Evolutionary conservation across 2,113 vertebrate genomes (phyloP).

Genomic region (Dromaius novaehollandiae): DNA sequence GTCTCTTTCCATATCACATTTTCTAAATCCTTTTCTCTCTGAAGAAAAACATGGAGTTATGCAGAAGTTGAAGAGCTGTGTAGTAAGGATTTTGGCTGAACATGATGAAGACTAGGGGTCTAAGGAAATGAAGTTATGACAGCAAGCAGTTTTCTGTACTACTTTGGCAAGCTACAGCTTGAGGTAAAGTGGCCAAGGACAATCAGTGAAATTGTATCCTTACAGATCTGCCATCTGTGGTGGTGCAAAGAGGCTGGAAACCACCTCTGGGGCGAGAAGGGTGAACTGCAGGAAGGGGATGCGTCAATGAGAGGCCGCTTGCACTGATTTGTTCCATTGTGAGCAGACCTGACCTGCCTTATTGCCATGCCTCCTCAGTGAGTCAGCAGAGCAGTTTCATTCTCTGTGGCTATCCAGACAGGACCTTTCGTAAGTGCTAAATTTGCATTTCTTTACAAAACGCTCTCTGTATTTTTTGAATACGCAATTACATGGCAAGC

Average conservation of each 20-base stretch:
- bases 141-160: constrained; percentile 77
- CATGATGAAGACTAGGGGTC: constrained; percentile 73
- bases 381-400: neutral
- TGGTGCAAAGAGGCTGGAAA: neutral
- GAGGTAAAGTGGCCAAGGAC: neutral
- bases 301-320: neutral
- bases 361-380: neutral
- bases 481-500: neutral
- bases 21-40: no score
- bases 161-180: constrained; percentile 75
- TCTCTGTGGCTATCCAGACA: neutral
- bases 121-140: constrained; percentile 68
- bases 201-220: neutral
- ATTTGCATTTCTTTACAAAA: constrained; percentile 1
- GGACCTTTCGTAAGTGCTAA: neutral
- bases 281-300: neutral
- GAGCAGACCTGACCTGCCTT: neutral
- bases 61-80: constrained; percentile 71
- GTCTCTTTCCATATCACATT: neutral
- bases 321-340: neutral
- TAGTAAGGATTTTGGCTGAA: constrained; percentile 68
- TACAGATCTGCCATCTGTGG: neutral
- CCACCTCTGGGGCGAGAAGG: neutral
- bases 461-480: neutral
- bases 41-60: constrained; percentile 78